phyloP scores from a whole-genome alignment of 2,797 vertebrate genomes.

The Muscicapa comitata region DNA sequence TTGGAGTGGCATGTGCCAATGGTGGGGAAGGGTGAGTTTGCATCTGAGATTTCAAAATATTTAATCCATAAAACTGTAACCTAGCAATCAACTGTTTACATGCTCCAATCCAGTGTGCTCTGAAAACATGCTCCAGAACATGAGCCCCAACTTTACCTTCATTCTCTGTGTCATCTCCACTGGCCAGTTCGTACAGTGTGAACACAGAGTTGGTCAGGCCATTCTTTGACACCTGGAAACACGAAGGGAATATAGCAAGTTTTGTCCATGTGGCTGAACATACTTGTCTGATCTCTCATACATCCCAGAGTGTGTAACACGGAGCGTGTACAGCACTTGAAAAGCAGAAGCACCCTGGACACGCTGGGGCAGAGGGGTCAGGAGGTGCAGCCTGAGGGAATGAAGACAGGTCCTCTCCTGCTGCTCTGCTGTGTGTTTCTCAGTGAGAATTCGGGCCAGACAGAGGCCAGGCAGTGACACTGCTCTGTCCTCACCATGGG shows the following conservation, averaged over 20 bases:
- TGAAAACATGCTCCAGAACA: background rate
- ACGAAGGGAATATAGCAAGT: background rate
- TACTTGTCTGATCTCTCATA: fast-evolving
- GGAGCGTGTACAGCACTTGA: fast-evolving
- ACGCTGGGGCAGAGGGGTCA: background rate
- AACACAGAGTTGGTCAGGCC: conserved; percentile 94
- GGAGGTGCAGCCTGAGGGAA: background rate
- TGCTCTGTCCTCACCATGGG: background rate
- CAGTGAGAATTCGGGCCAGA: fast-evolving
- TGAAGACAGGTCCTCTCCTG: fast-evolving
- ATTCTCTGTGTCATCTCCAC: conserved; percentile 88
- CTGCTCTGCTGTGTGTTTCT: fast-evolving
- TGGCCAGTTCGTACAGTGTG: conserved; percentile 90
- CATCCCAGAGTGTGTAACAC: fast-evolving
- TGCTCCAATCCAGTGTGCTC: fast-evolving
- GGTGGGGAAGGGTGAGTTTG: background rate
- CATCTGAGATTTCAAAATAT: background rate
- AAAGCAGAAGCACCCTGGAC: background rate
- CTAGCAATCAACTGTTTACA: background rate
- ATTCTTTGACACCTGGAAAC: conserved; percentile 85
- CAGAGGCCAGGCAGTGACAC: fast-evolving
- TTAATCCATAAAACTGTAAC: background rate
- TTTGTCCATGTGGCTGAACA: fast-evolving
- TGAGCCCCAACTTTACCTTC: conserved; percentile 79
- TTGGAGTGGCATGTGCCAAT: background rate